Base-by-base conservation (phyloP, 2,797 vertebrate genomes). In the Trachurus trachurus region DNA sequence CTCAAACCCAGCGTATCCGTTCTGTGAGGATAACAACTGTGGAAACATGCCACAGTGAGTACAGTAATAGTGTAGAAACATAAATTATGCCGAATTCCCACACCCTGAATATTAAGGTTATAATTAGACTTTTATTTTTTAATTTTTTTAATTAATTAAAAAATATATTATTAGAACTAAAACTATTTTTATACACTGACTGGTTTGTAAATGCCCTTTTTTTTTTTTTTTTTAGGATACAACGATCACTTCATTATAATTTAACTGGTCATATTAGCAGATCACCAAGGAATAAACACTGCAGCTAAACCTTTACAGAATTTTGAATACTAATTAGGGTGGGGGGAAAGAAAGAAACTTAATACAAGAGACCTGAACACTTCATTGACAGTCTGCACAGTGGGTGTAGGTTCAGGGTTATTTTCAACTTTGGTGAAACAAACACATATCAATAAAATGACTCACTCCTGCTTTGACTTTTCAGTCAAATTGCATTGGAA, bases 361-460 rank as follows among this genome's bases (percentile, higher is more conserved):
- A 63, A 63, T 0, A 4, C 29, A 69, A 9, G 31, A 68, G 76
- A 21, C 2, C 21, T 37, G 34, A 53, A 16, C 44, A 9, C 45
- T 64, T 63, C 17, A 15, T 21, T 26, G 22, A 50, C 17, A 37
- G 29, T 57, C 16, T 69, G 17, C 26, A n/a, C 44, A 62, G 62
- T 66, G 39, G 53, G 52, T 57, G 26, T 45, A 42, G 26, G 29
- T 75, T 68, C 64, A 59, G 42, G 57, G 69, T 71, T 74, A 74
- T 74, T 74, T 78, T 72, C 45, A 73, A 42, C 63, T 78, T 76
- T 65, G 53, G 52, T 56, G 16, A 71, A 63, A 79, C 67, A 86
- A 87, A 81, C 66, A 59, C 7, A 66, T 70, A 69, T 87, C 78
- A 84, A 78, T 85, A 78, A 63, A 76, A 84, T 89, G 69, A 87